These are phyloP conservation scores for Oreochromis mossambicus DNA, from an alignment of 2,797 vertebrate species.

Conservation along the genomic window DNA sequence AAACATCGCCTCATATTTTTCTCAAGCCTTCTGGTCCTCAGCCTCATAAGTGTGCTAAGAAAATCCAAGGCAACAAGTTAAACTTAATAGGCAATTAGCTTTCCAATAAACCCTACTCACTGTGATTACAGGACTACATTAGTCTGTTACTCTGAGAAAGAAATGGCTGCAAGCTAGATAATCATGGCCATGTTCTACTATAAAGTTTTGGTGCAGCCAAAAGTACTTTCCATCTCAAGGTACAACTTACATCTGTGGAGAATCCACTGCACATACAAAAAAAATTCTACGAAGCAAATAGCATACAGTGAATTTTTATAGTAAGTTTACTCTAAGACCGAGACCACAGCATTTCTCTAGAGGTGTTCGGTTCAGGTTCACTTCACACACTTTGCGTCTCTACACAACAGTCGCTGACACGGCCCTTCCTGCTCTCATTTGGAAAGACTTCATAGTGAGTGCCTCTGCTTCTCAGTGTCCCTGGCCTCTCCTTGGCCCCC, in stretches of 20 bases:
- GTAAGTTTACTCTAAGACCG: not conserved
- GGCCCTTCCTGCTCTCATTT: slow-evolving; percentile 52
- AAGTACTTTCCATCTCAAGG: slow-evolving; percentile 16
- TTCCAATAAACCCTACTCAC: slow-evolving; percentile 40
- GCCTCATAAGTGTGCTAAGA: slow-evolving; percentile 16
- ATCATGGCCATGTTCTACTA: slow-evolving; percentile 15
- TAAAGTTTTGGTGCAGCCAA: slow-evolving; percentile 13
- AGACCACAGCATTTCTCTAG: slow-evolving; percentile 22
- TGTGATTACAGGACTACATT: slow-evolving; percentile 42
- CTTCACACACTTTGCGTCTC: slow-evolving; percentile 41
- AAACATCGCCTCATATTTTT: slow-evolving; percentile 54
- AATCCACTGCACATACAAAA: not conserved
- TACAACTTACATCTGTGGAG: not conserved
- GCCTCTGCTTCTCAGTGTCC: slow-evolving; percentile 52
- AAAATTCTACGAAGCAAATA: not conserved
- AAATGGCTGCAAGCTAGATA: slow-evolving; percentile 27
- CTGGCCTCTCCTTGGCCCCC: slow-evolving; percentile 73
- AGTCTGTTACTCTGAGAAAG: slow-evolving; percentile 15
- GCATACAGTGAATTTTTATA: not conserved
- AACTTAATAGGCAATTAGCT: slow-evolving; percentile 59
- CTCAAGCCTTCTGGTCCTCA: slow-evolving; percentile 30
- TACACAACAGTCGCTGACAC: slow-evolving; percentile 46
- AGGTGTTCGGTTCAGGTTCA: slow-evolving; percentile 43
- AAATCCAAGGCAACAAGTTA: slow-evolving; percentile 52
- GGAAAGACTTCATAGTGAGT: slow-evolving; percentile 42